Evolutionary conservation across 2,797 vertebrate genomes (phyloP), one percentile per base, ranked within the genome.

Genomic region (Cynodonichthys magdalenae): DNA sequence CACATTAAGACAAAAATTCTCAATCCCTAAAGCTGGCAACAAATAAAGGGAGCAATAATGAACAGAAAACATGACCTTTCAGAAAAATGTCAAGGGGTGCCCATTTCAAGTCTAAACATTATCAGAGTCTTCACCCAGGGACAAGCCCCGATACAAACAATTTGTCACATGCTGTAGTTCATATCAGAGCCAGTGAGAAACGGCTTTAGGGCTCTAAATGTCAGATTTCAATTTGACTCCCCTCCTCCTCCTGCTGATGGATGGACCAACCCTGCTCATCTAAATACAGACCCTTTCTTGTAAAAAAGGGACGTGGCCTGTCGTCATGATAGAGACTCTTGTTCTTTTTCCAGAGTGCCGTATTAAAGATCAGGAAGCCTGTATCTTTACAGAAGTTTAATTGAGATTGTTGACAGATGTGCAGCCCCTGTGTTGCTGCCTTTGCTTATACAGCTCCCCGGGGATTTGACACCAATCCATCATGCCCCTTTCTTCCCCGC

Each of bases 211-310:
- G 71, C 80, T 90, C 85, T 88, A 91, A 92, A 93, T 92, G 90
- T 93, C 93, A 94, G 77, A 86, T 89, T 90, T 89, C 82, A 84
- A 85, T 90, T 89, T 87, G 79, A 84, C 82, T 70, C 71, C 12
- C 60, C 66, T 51, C 39, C 53, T 45, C 60, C 31, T 34, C 53
- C 57, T 15, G 57, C 77, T 92, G 90, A 93, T 90, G 76, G 87
- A 92, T 92, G 77, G 80, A 64, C 80, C 82, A 82, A 74, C 89
- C 81, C 63, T 34, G 70, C 62, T 76, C 59, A 63, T 77, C 74
- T 87, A 70, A 85, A 83, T 87, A 83, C 82, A 83, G 60, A 48
- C 68, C 83, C 20, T 87, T 85, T 75, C 56, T 67, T 62, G 68
- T 68, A 66, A 82, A 82, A 89, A 78, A 62, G 52, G 64, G 60